A percentile compares a stretch with the other conserved stretches of the same genome.
phyloP scores from a whole-genome alignment of 23 tunicate species.

The Styela clava region DNA sequence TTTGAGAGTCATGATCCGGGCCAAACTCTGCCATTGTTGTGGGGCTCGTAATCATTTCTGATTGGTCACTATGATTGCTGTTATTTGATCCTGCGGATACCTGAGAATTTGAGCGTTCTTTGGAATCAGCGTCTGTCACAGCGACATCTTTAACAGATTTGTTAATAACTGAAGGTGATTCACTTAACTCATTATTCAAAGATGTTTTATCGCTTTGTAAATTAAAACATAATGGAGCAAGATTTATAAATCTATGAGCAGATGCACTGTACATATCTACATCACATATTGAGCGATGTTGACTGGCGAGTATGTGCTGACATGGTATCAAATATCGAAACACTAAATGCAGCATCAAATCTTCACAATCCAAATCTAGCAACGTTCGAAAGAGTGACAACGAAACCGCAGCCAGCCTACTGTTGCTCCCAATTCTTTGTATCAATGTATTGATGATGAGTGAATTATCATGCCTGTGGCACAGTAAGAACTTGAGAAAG shows the following conservation, averaged over 20 bases:
- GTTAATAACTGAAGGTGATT: background rate
- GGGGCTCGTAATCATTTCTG: slow-evolving; percentile 48
- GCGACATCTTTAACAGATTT: background rate
- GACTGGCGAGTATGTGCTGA: slow-evolving; percentile 86
- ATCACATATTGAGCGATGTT: slow-evolving; percentile 75
- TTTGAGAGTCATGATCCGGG: slow-evolving; percentile 73
- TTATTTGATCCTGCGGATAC: slow-evolving; percentile 23
- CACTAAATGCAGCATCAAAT: slow-evolving; percentile 88
- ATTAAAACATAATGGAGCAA: slow-evolving; percentile 24
- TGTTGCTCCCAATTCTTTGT: slow-evolving; percentile 86
- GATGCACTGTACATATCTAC: slow-evolving; percentile 84
- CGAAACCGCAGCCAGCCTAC: slow-evolving; percentile 82
- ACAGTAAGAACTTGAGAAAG: slow-evolving; percentile 74
- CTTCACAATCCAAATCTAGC: slow-evolving; percentile 89
- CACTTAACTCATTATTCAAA: background rate
- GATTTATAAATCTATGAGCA: slow-evolving; percentile 73
- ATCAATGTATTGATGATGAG: slow-evolving; percentile 88
- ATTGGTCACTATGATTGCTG: slow-evolving; percentile 8
- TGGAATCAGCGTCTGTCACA: background rate
- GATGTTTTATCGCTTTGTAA: background rate
- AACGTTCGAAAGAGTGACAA: slow-evolving; percentile 81
- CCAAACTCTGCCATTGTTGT: slow-evolving; percentile 93
- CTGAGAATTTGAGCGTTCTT: slow-evolving; percentile 18
- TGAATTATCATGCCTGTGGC: slow-evolving; percentile 83
- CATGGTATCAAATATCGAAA: slow-evolving; percentile 91